phyloP scores from a whole-genome alignment of 2,888 invertebrate species.

The Leptopterna dolabrata region DNA sequence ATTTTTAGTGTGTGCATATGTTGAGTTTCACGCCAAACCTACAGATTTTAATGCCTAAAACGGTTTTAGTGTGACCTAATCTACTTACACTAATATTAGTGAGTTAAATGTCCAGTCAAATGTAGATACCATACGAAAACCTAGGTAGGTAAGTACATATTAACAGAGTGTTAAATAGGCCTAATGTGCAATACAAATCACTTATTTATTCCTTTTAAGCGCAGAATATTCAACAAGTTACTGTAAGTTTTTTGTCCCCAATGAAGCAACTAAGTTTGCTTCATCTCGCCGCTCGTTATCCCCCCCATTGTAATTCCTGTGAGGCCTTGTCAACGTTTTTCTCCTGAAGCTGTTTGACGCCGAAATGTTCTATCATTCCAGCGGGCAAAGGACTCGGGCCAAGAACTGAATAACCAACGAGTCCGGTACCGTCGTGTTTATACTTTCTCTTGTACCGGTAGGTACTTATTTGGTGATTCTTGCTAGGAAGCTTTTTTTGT shows the following conservation, averaged over 20 bases:
- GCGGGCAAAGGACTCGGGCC: not conserved
- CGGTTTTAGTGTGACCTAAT: too few relatives aligned
- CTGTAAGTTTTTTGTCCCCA: not conserved
- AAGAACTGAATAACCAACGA: not conserved
- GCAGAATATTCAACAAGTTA: not conserved
- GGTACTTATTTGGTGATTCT: not conserved
- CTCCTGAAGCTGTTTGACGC: not conserved
- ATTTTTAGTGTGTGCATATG: too few relatives aligned
- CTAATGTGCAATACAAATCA: not conserved
- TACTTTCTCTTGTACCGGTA: too few relatives aligned
- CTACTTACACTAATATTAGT: too few relatives aligned
- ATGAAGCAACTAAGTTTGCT: constrained; percentile 20
- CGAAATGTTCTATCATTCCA: not conserved
- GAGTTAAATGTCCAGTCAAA: too few relatives aligned
- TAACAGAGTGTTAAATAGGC: too few relatives aligned
- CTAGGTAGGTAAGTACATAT: too few relatives aligned
- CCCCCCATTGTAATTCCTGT: not conserved
- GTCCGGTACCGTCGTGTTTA: not conserved
- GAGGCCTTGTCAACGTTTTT: constrained; percentile 11
- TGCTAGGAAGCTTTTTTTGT: too few relatives aligned
- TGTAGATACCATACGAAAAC: too few relatives aligned
- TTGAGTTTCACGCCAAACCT: too few relatives aligned
- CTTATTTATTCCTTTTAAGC: not conserved
- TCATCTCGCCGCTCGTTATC: constrained; percentile 32
- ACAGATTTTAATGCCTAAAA: too few relatives aligned